These are phyloP conservation scores for Trachemys scripta DNA, from an alignment of 2,113 vertebrate species.

Conservation along the genomic window DNA sequence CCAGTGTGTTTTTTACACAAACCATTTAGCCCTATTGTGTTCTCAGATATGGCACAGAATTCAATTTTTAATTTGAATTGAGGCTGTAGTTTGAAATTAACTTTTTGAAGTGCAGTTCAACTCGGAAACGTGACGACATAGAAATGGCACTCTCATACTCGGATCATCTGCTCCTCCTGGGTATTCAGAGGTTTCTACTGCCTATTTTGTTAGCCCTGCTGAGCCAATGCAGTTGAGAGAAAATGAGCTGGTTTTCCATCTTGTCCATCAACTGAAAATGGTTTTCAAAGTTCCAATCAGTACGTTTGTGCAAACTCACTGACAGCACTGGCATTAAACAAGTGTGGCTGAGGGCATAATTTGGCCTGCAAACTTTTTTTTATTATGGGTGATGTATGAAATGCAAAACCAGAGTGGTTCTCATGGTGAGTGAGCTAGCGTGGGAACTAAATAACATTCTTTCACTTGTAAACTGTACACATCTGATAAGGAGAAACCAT, in stretches of 20 bases:
- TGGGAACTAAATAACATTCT: neutral
- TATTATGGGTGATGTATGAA: neutral
- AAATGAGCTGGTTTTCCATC: fast-evolving
- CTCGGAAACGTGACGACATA: neutral
- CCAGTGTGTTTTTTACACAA: neutral
- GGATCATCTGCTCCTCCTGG: neutral
- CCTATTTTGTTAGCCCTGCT: neutral
- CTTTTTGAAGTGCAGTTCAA: neutral
- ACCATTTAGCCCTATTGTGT: neutral
- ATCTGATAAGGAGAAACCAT: neutral
- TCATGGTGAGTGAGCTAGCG: neutral
- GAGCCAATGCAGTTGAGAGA: neutral
- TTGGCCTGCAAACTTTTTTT: neutral
- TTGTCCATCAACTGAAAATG: fast-evolving
- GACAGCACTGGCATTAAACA: neutral
- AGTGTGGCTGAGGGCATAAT: neutral
- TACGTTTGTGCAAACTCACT: neutral
- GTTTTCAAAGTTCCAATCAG: neutral
- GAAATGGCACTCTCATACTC: neutral
- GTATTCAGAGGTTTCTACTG: neutral
- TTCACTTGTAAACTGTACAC: neutral
- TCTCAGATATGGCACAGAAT: neutral
- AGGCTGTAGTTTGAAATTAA: neutral
- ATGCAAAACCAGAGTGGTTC: neutral
- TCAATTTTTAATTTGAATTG: neutral